These are phyloP conservation scores for Tachuris rubrigastra DNA, from an alignment of 2,113 vertebrate species.

Conservation along the genomic window DNA sequence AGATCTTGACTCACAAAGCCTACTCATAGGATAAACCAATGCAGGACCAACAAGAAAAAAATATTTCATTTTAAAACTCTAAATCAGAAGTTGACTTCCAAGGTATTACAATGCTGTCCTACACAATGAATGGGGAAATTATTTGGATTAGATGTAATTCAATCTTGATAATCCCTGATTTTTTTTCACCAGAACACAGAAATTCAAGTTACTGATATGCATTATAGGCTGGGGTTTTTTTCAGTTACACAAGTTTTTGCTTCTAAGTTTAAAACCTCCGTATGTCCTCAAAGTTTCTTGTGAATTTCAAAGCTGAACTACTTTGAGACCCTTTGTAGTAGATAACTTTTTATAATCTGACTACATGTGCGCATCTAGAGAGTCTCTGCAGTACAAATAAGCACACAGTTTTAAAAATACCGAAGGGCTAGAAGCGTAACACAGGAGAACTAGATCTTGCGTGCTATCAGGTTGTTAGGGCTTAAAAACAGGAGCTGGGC, in stretches of 20 bases:
- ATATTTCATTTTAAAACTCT: background rate
- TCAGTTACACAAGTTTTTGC: background rate
- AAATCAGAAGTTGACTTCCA: background rate
- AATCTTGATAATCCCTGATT: background rate
- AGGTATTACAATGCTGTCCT: background rate
- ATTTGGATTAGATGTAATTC: background rate
- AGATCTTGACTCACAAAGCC: background rate
- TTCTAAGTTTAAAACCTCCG: background rate
- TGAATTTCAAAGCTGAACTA: background rate
- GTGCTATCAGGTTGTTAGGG: background rate
- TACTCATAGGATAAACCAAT: background rate
- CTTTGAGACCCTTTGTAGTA: background rate
- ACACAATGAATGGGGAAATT: background rate
- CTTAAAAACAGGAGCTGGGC: background rate
- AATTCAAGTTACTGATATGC: background rate
- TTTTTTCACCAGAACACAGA: background rate
- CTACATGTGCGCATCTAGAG: background rate
- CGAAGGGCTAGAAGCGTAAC: background rate
- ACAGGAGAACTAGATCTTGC: background rate
- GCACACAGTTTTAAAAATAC: background rate
- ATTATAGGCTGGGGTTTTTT: background rate
- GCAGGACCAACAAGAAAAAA: background rate
- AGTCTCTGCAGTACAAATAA: background rate
- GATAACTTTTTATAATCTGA: background rate
- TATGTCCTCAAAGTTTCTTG: background rate